A percentile compares a stretch with the other conserved stretches of the same genome.
phyloP scores from a whole-genome alignment of 2,888 invertebrate species.

The Cecidostiba fungosa region DNA sequence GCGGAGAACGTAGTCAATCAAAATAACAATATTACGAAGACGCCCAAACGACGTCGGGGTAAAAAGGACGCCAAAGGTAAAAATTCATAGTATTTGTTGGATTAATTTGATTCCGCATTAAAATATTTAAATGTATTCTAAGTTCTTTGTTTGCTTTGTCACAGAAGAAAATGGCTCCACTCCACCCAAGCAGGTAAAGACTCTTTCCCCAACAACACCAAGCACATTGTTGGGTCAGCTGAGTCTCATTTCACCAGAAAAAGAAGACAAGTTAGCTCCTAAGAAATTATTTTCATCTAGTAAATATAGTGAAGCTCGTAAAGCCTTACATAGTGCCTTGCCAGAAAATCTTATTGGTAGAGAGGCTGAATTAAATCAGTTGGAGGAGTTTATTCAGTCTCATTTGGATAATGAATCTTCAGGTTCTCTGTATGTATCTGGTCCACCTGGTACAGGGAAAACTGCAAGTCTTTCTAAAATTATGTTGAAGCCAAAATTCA shows the following conservation, averaged over 20 bases:
- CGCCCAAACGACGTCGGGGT: slow-evolving; percentile 40
- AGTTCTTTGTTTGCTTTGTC: slow-evolving; percentile 57
- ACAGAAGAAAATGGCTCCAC: slow-evolving; percentile 68
- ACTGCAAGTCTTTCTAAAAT: slow-evolving; percentile 92
- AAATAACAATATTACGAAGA: slow-evolving; percentile 41
- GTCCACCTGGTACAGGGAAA: slow-evolving; percentile 98
- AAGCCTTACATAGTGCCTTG: slow-evolving; percentile 81
- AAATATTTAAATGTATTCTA: background rate
- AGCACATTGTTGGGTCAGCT: slow-evolving; percentile 71
- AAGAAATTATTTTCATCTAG: slow-evolving; percentile 71
- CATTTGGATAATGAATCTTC: slow-evolving; percentile 86
- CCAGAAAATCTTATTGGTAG: slow-evolving; percentile 87
- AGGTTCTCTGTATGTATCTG: slow-evolving; percentile 95
- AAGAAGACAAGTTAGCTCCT: slow-evolving; percentile 66
- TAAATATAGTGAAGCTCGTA: slow-evolving; percentile 79
- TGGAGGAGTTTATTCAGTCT: slow-evolving; percentile 86
- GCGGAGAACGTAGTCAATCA: slow-evolving; percentile 66
- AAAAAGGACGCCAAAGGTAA: slow-evolving; percentile 45
- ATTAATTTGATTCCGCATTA: background rate
- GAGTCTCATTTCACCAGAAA: slow-evolving; percentile 66
- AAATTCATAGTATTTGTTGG: background rate
- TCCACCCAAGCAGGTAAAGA: slow-evolving; percentile 70
- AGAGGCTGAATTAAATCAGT: slow-evolving; percentile 87
- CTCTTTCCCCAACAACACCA: slow-evolving; percentile 70
- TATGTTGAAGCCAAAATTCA: slow-evolving; percentile 85